phyloP scores from a whole-genome alignment of 2,888 invertebrate genomes.

The Anthoptus insignis region DNA sequence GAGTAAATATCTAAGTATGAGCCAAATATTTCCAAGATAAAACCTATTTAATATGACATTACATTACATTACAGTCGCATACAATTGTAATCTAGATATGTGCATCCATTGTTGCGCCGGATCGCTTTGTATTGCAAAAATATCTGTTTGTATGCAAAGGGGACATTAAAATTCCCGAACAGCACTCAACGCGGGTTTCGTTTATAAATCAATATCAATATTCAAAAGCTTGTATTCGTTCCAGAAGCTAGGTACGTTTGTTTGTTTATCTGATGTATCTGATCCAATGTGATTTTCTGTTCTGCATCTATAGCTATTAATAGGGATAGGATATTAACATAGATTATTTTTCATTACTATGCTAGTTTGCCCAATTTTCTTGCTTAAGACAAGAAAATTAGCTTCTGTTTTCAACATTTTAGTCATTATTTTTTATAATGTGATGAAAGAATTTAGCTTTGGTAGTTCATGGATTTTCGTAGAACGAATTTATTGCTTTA shows the following conservation, averaged over 20 bases:
- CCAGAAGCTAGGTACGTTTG: not conserved
- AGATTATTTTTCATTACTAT: no score
- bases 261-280: conserved; percentile 15
- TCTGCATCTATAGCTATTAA: no score
- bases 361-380: no score
- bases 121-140: conserved; percentile 62
- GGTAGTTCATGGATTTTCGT: no score
- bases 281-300: not conserved
- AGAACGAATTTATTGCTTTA: no score
- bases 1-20: not conserved
- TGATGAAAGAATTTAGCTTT: no score
- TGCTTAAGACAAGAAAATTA: no score
- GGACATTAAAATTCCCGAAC: conserved; percentile 68
- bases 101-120: conserved; percentile 59
- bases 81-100: conserved; percentile 66
- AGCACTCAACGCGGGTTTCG: conserved; percentile 50
- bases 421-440: no score
- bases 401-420: no score
- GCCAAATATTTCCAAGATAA: conserved; percentile 12
- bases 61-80: conserved; percentile 53
- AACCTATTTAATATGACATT: conserved; percentile 39
- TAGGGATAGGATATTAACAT: no score
- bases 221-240: conserved; percentile 54
- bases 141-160: conserved; percentile 82
- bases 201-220: conserved; percentile 77